Base-by-base conservation (phyloP, 2,113 vertebrate genomes). In the Toxotes jaculatrix region DNA sequence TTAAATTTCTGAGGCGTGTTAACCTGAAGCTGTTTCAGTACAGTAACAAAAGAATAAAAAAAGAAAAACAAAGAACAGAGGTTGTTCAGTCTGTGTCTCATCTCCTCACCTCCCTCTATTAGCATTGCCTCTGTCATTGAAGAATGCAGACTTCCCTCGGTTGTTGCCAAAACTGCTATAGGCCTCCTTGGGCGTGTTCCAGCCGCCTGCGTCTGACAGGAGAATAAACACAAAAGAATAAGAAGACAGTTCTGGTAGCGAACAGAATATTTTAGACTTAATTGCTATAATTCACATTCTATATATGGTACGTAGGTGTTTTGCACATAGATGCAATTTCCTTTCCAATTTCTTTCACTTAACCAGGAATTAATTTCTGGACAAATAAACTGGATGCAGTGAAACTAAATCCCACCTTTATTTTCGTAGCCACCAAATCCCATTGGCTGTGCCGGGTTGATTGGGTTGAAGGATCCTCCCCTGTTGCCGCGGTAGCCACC, bases 121-220 rank as follows among this genome's bases (percentile, higher is more conserved):
- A 16, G 96, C 96, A 38, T 94, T 96, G n/a, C 97, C 96, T 73
- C 97, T 95, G 84, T 99, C 97, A 69, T 84, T 94, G 32, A 97
- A 98, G 94, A 98, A 99, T 11, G 96, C 95, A 17, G 98, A 96
- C 65, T 98, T 97, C 1, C 96, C 96, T 12, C 97, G 93, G 79
- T 98, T 97, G 42, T 96, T 96, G 4, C 97, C 96, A 47, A 99
- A 99, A 88, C 95, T 98, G 93, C 94, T 97, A 89, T 98, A 99
- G 2, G 96, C 95, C 69, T 97, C 97, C 87, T 97, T 96, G 55
- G 94, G 74, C 0, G 96, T 94, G 88, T 96, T 97, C 98, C 98
- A 98, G 62, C 97, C 97, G 4, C 94, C 87, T 4, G 47, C 92
- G 0, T 94, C 93, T 94, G 62, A 60, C 45, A 56, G n/a, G 16